Base-by-base conservation (phyloP, 2,113 vertebrate species). In the Paedocypris sp. region DNA sequence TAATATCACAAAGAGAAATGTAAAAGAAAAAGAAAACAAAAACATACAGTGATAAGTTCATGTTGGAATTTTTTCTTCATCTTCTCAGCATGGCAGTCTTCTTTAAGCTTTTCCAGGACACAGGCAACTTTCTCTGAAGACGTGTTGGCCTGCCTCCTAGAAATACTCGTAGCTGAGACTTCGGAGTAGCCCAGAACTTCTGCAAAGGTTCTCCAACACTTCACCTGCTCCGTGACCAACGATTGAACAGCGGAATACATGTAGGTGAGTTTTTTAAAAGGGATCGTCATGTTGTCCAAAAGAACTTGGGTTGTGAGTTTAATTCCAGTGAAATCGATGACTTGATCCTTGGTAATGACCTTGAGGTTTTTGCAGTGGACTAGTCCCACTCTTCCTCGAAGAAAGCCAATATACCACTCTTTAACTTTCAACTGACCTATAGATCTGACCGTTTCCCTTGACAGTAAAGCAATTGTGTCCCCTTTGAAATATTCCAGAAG, bases 401-500 rank as follows among this genome's bases (percentile, higher is more conserved):
- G 84, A 67, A 94, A 84, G 28, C 88, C 92, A 2, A 99, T 86
- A 1, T 94, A 95, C 94, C 95, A 99, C 42, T 97, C 92, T 73
- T 99, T 99, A 6, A 88, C 79, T 80, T 91, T 98, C n/a, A 78
- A 82, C 66, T 94, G 91, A 7, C 95, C 94, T 11, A 93, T 83
- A 36, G 88, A 92, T 79, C 80, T 90, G n/a, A 99, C 81, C 1
- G 86, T 90, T 11, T 89, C 83, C 77, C 82, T 85, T 13, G 91
- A 90, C 28, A 98, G 85, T 71, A 99, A 82, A 23, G 87, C 93
- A 70, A 99, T 78, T 1, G 88, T 94, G 67, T 97, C 94, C 1
- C 95, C 95, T 80, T 94, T 98, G 72, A 98, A 92, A 78, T 99
- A 99, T 61, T 99, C 93, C 64, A 97, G 76, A 22, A 99, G 86